Percentiles rank a stretch among this genome's conserved stretches.
Conservation (phyloP, 1,140 invertebrate species). For the Campoletis sonorensis region DNA sequence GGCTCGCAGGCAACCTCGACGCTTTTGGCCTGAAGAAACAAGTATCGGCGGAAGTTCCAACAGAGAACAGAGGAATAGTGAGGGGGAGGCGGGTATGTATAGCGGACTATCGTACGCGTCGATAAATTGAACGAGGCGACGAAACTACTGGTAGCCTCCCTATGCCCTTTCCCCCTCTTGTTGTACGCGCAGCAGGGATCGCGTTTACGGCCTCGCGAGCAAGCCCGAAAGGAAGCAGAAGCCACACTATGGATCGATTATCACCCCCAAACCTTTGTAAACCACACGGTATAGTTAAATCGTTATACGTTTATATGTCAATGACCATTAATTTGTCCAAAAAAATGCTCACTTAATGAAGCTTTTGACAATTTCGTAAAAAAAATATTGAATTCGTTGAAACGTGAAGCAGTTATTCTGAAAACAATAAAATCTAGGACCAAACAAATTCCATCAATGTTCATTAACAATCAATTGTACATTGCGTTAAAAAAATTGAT, state of each 20-base stretch:
- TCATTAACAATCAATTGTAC: too few species aligned
- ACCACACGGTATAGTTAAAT: neutral
- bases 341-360: too few species aligned
- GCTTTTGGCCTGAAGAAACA: slow-evolving; percentile 3
- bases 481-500: too few species aligned
- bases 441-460: too few species aligned
- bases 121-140: slow-evolving; percentile 50
- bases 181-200: slow-evolving; percentile 5
- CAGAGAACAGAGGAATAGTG: neutral
- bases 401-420: too few species aligned
- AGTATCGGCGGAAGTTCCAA: slow-evolving; percentile 7
- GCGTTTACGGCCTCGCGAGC: slow-evolving; percentile 15
- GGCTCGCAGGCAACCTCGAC: neutral
- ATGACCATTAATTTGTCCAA: too few species aligned
- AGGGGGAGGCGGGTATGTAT: neutral
- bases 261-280: slow-evolving; percentile 41
- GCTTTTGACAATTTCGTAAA: too few species aligned
- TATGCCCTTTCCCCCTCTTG: neutral
- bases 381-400: too few species aligned
- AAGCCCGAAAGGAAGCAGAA: slow-evolving; percentile 26
- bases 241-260: slow-evolving; percentile 44
- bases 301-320: neutral
- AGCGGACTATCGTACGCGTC: slow-evolving; percentile 31
- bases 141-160: slow-evolving; percentile 35
- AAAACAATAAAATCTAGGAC: too few species aligned